phyloP scores from a whole-genome alignment of 2,797 vertebrate genomes.

The Oryzias sinensis region DNA sequence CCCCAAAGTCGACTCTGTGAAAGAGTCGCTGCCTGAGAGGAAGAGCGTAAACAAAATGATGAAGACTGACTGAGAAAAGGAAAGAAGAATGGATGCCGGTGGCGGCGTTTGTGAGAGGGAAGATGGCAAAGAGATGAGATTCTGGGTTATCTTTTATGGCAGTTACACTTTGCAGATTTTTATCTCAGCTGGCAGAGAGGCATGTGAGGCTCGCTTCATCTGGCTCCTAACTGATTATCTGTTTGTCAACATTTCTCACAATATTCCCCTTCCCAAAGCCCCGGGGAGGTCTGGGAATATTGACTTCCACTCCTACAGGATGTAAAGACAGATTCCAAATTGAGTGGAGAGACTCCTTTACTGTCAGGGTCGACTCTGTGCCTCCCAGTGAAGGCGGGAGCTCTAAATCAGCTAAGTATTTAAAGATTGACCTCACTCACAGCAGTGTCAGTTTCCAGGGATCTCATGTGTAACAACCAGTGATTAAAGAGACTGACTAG shows the following conservation, averaged over 20 bases:
- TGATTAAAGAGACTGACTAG: slow-evolving; percentile 8
- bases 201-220: slow-evolving; percentile 61
- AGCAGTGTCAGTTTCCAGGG: slow-evolving; percentile 22
- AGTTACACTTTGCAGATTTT: slow-evolving; percentile 68
- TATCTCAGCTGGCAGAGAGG: slow-evolving; percentile 62
- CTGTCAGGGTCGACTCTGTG: slow-evolving; percentile 25
- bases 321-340: slow-evolving; percentile 45
- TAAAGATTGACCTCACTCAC: slow-evolving; percentile 32
- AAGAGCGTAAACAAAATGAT: slow-evolving; percentile 7
- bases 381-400: slow-evolving; percentile 1
- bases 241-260: slow-evolving; percentile 70
- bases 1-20: slow-evolving; percentile 6
- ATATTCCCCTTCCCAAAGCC: slow-evolving; percentile 35
- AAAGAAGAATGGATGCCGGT: slow-evolving; percentile 38
- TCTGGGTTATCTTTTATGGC: slow-evolving; percentile 66
- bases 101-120: slow-evolving; percentile 36
- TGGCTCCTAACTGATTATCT: slow-evolving; percentile 64
- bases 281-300: slow-evolving; percentile 46
- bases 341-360: slow-evolving; percentile 30
- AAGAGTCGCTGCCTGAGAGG: slow-evolving; percentile 7
- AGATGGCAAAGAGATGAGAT: slow-evolving; percentile 61
- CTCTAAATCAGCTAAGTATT: slow-evolving; percentile 33
- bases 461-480: slow-evolving; percentile 12
- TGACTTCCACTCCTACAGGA: slow-evolving; percentile 56
- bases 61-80: slow-evolving; percentile 8